phyloP scores from a whole-genome alignment of 2,888 invertebrate species.

The Melanotus villosus region DNA sequence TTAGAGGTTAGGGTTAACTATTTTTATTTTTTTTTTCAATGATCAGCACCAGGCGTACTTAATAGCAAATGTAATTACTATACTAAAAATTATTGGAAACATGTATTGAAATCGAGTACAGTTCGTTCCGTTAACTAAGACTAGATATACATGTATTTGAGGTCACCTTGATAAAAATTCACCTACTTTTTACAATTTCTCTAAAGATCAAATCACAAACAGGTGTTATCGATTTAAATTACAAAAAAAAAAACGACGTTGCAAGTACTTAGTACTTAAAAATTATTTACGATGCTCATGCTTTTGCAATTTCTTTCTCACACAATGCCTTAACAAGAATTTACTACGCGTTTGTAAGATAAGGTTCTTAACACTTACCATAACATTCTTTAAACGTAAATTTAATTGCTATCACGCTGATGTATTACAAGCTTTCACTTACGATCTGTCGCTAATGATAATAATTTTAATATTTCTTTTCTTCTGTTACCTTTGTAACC shows the following conservation, averaged over 20 bases:
- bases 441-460: not conserved
- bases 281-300: too few relatives aligned
- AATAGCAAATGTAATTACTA: too few relatives aligned
- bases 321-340: too few relatives aligned
- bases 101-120: not conserved
- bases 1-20: too few relatives aligned
- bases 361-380: too few relatives aligned
- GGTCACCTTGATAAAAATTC: conserved; percentile 26
- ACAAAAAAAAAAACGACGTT: not conserved
- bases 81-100: too few relatives aligned
- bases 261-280: not conserved
- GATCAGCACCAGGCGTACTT: too few relatives aligned
- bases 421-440: conserved; percentile 22
- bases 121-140: not conserved
- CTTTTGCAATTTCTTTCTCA: too few relatives aligned
- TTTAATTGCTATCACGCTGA: not conserved
- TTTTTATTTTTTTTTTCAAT: too few relatives aligned
- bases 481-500: conserved; percentile 3
- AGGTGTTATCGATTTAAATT: conserved; percentile 3
- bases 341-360: too few relatives aligned
- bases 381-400: not conserved
- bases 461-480: conserved; percentile 12
- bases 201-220: conserved; percentile 4
- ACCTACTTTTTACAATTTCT: conserved; percentile 27
- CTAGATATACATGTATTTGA: not conserved